These are phyloP conservation scores for Amiota minor DNA, from an alignment of 2,888 invertebrate genomes.

Conservation along the genomic window DNA sequence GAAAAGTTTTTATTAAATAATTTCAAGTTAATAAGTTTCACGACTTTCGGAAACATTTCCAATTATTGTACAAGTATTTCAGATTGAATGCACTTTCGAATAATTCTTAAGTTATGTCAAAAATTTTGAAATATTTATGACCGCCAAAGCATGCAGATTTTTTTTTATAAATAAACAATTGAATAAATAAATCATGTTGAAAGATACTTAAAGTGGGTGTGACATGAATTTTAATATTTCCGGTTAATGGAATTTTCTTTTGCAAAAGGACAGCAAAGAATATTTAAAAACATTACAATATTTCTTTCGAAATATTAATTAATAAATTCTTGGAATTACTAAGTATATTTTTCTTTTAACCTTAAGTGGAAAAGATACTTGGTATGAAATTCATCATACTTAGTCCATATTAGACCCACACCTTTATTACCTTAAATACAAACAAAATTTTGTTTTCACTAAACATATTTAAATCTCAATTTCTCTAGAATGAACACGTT, in stretches of 20 bases:
- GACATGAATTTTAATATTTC: conserved; percentile 14
- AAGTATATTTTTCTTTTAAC: too few species aligned
- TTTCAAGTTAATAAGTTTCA: conserved; percentile 46
- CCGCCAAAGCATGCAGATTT: conserved; percentile 2
- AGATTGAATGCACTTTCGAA: neutral
- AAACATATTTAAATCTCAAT: too few species aligned
- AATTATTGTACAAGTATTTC: conserved; percentile 49
- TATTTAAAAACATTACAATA: too few species aligned
- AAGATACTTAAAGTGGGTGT: neutral
- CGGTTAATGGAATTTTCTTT: neutral
- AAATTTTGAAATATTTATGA: conserved; percentile 19
- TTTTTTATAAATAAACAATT: neutral
- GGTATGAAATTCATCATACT: too few species aligned
- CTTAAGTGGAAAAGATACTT: too few species aligned
- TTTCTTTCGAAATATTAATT: too few species aligned
- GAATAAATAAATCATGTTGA: neutral
- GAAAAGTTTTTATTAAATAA: conserved; percentile 56
- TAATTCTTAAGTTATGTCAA: conserved; percentile 1
- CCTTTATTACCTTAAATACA: too few species aligned
- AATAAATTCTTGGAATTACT: too few species aligned
- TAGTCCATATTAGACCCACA: too few species aligned
- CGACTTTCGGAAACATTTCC: conserved; percentile 52
- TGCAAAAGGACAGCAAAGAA: too few species aligned
- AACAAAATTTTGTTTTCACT: too few species aligned
- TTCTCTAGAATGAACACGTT: too few species aligned